Evolutionary conservation across 1,140 invertebrate species (phyloP).

Genomic region (Teleopsis dalmanni): DNA sequence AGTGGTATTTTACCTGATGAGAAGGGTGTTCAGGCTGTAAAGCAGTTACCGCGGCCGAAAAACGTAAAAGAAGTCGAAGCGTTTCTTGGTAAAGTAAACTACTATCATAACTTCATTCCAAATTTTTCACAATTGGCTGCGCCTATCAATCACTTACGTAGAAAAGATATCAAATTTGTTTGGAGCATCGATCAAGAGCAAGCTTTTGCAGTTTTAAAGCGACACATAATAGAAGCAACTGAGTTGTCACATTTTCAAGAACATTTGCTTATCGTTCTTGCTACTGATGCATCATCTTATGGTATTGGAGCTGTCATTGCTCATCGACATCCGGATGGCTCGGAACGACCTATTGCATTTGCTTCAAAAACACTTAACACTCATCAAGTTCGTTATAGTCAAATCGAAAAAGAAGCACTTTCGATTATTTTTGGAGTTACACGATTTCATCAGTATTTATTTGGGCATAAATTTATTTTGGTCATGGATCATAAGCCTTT

Average conservation of each 20-base stretch:
- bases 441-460: constrained; percentile 50
- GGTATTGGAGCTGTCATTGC: constrained; percentile 47
- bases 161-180: constrained; percentile 15
- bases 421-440: constrained; percentile 46
- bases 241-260: too few species aligned
- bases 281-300: constrained; percentile 40
- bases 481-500: constrained; percentile 48
- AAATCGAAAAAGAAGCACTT: constrained; percentile 50
- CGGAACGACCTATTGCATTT: constrained; percentile 46
- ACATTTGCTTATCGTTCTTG: constrained; percentile 48
- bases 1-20: constrained; percentile 18
- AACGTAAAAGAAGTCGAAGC: constrained; percentile 27
- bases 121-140: constrained; percentile 19
- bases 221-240: constrained; percentile 1
- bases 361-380: constrained; percentile 45
- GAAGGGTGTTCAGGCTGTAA: constrained; percentile 16
- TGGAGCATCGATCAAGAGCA: constrained; percentile 18
- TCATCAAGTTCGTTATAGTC: constrained; percentile 47
- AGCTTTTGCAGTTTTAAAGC: constrained; percentile 1
- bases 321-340: constrained; percentile 37
- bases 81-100: constrained; percentile 29
- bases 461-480: constrained; percentile 44
- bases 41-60: constrained; percentile 22
- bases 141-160: constrained; percentile 21
- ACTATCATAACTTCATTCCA: constrained; percentile 24